Conservation (phyloP, 1,140 invertebrate genomes). For the Mya arenaria region DNA sequence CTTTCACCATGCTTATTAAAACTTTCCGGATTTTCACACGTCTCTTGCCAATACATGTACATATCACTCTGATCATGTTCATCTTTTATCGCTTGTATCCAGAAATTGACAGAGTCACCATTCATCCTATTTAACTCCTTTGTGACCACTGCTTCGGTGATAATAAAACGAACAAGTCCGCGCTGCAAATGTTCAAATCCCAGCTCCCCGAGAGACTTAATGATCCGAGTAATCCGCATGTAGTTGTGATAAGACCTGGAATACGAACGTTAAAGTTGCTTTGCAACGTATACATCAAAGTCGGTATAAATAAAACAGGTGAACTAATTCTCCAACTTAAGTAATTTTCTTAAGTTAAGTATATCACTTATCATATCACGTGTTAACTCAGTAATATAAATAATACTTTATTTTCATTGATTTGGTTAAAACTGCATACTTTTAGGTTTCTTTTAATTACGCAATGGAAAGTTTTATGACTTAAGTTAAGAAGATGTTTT, state of each 20-base stretch:
- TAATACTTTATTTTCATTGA: neutral
- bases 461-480: too few species aligned
- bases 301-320: too few species aligned
- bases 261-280: neutral
- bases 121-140: neutral
- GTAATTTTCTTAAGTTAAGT: neutral
- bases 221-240: conserved; percentile 22
- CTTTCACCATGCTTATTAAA: neutral
- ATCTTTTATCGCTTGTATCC: conserved; percentile 25
- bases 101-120: neutral
- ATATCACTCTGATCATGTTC: conserved; percentile 3
- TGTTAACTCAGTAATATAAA: neutral
- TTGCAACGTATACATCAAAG: too few species aligned
- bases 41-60: neutral
- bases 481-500: neutral
- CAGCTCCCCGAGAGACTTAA: conserved; percentile 17
- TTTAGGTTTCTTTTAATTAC: too few species aligned
- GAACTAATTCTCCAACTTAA: neutral
- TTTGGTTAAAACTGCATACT: neutral
- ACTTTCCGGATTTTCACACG: neutral
- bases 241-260: conserved; percentile 32
- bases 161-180: conserved; percentile 1
- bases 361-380: neutral
- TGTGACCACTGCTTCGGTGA: conserved; percentile 3
- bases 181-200: conserved; percentile 25